Evolutionary conservation across 1,140 invertebrate species (phyloP).

Genomic region (Panulirus ornatus): DNA sequence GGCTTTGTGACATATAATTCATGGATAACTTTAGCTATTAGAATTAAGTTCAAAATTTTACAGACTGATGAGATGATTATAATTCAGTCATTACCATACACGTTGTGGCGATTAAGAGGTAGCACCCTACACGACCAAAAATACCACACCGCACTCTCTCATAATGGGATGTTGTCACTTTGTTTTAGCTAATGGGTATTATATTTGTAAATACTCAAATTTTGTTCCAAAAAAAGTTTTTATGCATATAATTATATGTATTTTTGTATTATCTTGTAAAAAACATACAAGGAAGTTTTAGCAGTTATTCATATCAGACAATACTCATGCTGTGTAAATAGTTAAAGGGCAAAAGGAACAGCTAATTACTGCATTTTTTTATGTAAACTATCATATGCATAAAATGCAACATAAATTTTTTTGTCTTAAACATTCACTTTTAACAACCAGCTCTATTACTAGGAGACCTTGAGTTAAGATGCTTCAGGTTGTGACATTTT

Average conservation of each 20-base stretch:
- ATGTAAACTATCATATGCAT: background rate
- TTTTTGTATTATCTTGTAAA: conserved; percentile 17
- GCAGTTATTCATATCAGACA: conserved; percentile 12
- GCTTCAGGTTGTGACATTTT: too few species aligned
- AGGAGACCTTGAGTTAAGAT: too few species aligned
- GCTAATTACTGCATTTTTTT: background rate
- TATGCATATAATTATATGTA: conserved; percentile 27
- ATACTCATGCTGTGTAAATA: conserved; percentile 27
- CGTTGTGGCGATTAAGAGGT: background rate
- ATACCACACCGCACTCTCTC: background rate
- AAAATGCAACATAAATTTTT: too few species aligned
- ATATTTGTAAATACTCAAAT: conserved; percentile 22
- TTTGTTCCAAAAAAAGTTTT: conserved; percentile 3
- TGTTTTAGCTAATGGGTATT: background rate
- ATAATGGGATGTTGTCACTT: background rate
- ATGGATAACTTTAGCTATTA: background rate
- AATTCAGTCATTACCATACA: background rate
- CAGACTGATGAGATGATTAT: background rate
- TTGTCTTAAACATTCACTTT: background rate
- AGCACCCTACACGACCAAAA: background rate
- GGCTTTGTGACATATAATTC: background rate
- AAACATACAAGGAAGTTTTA: conserved; percentile 18
- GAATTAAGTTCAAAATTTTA: background rate
- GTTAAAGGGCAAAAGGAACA: background rate
- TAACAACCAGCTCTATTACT: too few species aligned